A percentile compares a stretch with the other conserved stretches of the same genome.
Conservation (phyloP, 2,113 vertebrate genomes). For the Paraplagusia blochii region DNA sequence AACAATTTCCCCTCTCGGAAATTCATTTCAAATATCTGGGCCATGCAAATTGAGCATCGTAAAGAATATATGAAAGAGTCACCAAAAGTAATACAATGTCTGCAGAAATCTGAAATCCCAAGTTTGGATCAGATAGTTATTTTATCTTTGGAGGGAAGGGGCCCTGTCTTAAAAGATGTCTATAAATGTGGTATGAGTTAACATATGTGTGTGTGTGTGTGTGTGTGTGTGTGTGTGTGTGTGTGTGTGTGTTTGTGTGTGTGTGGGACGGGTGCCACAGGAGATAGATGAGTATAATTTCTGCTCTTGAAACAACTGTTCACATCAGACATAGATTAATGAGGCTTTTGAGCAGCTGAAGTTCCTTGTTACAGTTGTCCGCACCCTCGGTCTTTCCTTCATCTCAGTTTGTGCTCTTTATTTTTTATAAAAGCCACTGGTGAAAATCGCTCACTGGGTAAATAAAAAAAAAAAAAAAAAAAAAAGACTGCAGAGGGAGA, state of each 20-base stretch:
- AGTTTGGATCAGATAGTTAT: no score
- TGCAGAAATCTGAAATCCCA: no score
- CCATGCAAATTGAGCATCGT: no score
- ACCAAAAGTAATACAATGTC: no score
- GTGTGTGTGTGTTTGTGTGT: slow-evolving; percentile 1
- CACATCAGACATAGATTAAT: slow-evolving; percentile 57
- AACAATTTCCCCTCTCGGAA: no score
- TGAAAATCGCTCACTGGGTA: slow-evolving; percentile 14
- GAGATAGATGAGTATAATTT: slow-evolving; percentile 63
- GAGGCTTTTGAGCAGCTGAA: slow-evolving; percentile 44
- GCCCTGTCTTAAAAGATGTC: no score
- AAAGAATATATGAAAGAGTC: no score
- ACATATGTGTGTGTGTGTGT: not conserved
- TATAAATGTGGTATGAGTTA: slow-evolving; percentile 1
- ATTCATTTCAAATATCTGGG: no score
- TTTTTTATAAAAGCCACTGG: slow-evolving; percentile 14
- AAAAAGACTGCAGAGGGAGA: slow-evolving; percentile 7
- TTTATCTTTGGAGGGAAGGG: no score
- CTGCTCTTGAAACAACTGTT: slow-evolving; percentile 36
- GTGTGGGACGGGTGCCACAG: slow-evolving; percentile 22
- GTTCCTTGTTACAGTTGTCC: slow-evolving; percentile 46
- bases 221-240: slow-evolving; percentile 1
- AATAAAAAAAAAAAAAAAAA: slow-evolving; percentile 19
- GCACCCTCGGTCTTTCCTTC: slow-evolving; percentile 23
- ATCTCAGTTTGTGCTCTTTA: slow-evolving; percentile 25